These are phyloP conservation scores for Autographa pulchrina DNA, from an alignment of 2,888 invertebrate species.

Conservation along the genomic window DNA sequence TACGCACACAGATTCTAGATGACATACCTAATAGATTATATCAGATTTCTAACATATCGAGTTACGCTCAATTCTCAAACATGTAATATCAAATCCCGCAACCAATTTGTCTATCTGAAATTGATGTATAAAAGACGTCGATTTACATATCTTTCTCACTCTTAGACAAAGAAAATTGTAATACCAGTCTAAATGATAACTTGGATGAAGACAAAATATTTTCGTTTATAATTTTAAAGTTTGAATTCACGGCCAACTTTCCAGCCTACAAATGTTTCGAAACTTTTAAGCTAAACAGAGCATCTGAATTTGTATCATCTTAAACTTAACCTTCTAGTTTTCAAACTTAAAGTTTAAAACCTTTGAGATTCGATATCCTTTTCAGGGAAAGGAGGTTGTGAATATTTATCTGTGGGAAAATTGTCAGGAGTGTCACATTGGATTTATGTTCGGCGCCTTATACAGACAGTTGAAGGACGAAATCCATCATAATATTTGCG, in stretches of 20 bases:
- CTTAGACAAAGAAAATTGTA: no score
- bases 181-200: background rate
- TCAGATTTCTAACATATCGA: background rate
- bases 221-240: constrained; percentile 7
- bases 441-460: constrained; percentile 26
- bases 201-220: constrained; percentile 10
- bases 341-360: background rate
- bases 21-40: background rate
- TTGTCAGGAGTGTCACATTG: constrained; percentile 37
- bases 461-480: constrained; percentile 18
- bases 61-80: background rate
- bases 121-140: no score
- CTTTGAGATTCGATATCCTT: constrained; percentile 1
- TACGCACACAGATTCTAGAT: constrained; percentile 4
- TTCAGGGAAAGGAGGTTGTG: background rate
- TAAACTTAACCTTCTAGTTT: background rate
- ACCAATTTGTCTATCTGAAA: background rate
- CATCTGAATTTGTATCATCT: background rate
- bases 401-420: constrained; percentile 31
- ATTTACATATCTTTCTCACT: no score
- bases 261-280: background rate
- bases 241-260: background rate
- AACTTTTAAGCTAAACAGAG: background rate
- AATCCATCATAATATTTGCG: constrained; percentile 57
- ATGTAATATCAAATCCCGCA: background rate